A percentile compares a stretch with the other conserved stretches of the same genome.
Conservation (phyloP, 1,140 invertebrate genomes). For the Drosophila punjabiensis region DNA sequence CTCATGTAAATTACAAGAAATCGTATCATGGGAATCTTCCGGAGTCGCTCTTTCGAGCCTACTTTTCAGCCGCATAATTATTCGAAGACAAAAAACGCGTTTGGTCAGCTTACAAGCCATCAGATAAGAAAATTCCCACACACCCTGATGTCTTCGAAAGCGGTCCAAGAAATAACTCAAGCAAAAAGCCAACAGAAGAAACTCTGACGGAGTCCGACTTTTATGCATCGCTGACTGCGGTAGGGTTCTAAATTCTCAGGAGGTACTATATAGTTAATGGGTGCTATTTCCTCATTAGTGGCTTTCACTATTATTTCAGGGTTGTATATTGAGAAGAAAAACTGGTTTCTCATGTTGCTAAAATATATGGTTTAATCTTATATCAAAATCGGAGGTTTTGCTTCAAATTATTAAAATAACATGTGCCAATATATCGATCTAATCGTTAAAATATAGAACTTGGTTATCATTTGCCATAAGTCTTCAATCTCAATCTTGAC, state of each 20-base stretch:
- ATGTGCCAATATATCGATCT: neutral
- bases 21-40: slow-evolving; percentile 35
- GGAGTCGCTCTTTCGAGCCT: slow-evolving; percentile 27
- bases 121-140: slow-evolving; percentile 80
- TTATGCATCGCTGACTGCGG: slow-evolving; percentile 72
- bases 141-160: slow-evolving; percentile 52
- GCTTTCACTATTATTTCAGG: slow-evolving; percentile 28
- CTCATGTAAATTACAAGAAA: slow-evolving; percentile 61
- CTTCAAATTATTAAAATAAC: too few species aligned
- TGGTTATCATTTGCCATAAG: neutral
- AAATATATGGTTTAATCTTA: neutral
- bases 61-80: slow-evolving; percentile 50
- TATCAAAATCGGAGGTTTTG: too few species aligned
- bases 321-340: neutral
- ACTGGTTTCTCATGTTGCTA: neutral
- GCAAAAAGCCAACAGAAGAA: slow-evolving; percentile 56
- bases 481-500: neutral
- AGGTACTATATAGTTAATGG: slow-evolving; percentile 15
- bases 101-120: slow-evolving; percentile 72
- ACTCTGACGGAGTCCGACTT: slow-evolving; percentile 15
- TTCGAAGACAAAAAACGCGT: slow-evolving; percentile 53
- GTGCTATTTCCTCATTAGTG: slow-evolving; percentile 31
- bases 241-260: slow-evolving; percentile 48
- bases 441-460: neutral
- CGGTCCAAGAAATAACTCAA: slow-evolving; percentile 56